Base-by-base conservation (phyloP, 2,113 vertebrate genomes). In the Carettochelys insculpta region DNA sequence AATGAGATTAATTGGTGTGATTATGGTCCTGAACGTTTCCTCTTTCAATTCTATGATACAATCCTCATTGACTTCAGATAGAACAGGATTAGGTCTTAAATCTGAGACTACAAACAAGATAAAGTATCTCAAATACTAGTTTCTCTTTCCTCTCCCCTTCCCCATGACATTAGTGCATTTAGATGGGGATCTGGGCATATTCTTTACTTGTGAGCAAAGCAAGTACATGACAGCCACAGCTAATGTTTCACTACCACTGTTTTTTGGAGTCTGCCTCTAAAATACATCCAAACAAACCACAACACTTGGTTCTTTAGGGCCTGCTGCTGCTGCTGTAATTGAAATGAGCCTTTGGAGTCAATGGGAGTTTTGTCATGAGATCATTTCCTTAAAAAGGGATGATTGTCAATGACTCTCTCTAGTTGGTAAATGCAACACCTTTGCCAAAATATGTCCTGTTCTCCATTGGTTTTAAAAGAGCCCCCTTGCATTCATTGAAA, bases 91-190 rank as follows among this genome's bases (percentile, higher is more conserved):
- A 82, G 51, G 19, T 68, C 80, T 85, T 76, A 27, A 41, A 78
- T 78, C 75, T 89, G 77, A 92, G 71, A 90, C 52, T 87, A 38
- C 24, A 50, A 81, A 75, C 71, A 52, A 19, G 45, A 65, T 43
- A 19, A 87, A 71, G 3, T 88, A 54, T 89, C 77, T 75, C 19
- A 56, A 78, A 90, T 76, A 51, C 22, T 68, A 58, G 61, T 48
- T 34, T 16, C 88, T 91, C 61, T 19, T 65, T 65, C 61, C 34
- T 87, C 29, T 76, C 91, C 24, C 68, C 80, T 88, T 88, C 80
- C 54, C 29, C 54, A 84, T 75, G 17, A 43, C 24, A 13, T 73
- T 87, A 92, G 87, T 90, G 80, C 85, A 89, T 93, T 94, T 82
- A 45, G 73, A 13, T 9, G 80, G 76, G 81, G 54, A 96, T 71